These are phyloP conservation scores for Drosophila trapezifrons DNA, from an alignment of 1,140 invertebrate genomes.

Conservation along the genomic window DNA sequence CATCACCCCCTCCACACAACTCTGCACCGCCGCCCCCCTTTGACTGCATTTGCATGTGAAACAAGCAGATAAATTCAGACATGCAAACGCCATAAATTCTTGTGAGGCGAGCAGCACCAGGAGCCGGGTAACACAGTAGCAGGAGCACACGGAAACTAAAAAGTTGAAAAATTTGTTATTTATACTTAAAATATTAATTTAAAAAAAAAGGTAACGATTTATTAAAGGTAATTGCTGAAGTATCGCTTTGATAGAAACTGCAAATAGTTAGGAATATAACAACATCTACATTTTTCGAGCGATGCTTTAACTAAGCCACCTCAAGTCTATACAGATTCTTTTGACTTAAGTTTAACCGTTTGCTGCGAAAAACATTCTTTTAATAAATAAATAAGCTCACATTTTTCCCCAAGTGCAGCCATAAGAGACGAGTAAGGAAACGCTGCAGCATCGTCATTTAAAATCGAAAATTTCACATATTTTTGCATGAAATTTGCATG, in stretches of 20 bases:
- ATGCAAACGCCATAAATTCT: slow-evolving; percentile 80
- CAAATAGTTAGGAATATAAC: too few species aligned
- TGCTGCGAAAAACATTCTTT: background rate
- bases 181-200: background rate
- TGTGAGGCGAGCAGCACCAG: slow-evolving; percentile 31
- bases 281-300: too few species aligned
- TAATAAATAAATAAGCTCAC: too few species aligned
- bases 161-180: background rate
- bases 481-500: slow-evolving; percentile 81
- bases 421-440: background rate
- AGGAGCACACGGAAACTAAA: slow-evolving; percentile 21
- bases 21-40: slow-evolving; percentile 1
- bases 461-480: slow-evolving; percentile 81
- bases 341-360: background rate
- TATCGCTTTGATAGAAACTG: too few species aligned
- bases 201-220: background rate
- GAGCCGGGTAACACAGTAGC: slow-evolving; percentile 36
- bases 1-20: background rate
- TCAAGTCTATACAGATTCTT: too few species aligned
- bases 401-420: slow-evolving; percentile 5
- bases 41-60: slow-evolving; percentile 79
- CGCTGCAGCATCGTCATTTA: slow-evolving; percentile 58
- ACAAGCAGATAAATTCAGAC: slow-evolving; percentile 82
- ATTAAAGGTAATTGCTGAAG: too few species aligned
- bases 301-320: too few species aligned